Evolutionary conservation across 1,140 invertebrate genomes (phyloP), one percentile per base, ranked within the genome.

Genomic region (Chymomyza costata): DNA sequence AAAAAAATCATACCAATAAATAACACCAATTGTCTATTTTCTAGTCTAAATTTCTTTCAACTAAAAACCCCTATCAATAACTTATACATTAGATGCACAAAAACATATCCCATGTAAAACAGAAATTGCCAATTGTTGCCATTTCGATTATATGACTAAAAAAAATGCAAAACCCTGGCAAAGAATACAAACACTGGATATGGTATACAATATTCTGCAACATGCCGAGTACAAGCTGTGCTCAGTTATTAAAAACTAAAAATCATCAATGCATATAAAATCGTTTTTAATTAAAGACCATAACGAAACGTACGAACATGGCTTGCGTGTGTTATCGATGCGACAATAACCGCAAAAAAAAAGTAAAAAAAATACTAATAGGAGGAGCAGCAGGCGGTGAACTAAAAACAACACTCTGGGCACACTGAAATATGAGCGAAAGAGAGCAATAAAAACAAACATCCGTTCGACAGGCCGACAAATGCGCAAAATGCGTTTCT

Each of bases 401-500:
- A n/a, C n/a, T 48, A 34, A 65, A 57, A 65, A 38, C 37, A 50
- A 35, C n/a, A n/a, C n/a, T n/a, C 59, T 41, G 47, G 25, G 76
- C 60, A 64, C 32, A 38, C 53, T 34, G 45, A 38, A 21, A 31
- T 15, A 46, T 32, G 30, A 31, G n/a, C n/a, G 18, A 46, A 35
- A 59, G 14, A 39, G 5, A 28, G 5, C 5, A 5, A 28, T 10
- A 28, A 6, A 10, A 5, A 28, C 25, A 28, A 10, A 28, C 10
- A 28, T 6, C 5, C 10, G n/a, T n/a, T n/a, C 18, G 44, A 34
- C 15, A 55, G 69, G 31, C 54, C 56, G 55, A 59, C 51, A 69
- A 69, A 74, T 73, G 59, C 64, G 50, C 41, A 63, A 74, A 73
- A 65, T 76, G 65, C 69, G 69, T 76, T 64, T 35, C 41, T 58